Percentiles rank a stretch among this genome's conserved stretches.
Conservation (phyloP, 2,113 vertebrate species). For the Cyanocitta stelleri region DNA sequence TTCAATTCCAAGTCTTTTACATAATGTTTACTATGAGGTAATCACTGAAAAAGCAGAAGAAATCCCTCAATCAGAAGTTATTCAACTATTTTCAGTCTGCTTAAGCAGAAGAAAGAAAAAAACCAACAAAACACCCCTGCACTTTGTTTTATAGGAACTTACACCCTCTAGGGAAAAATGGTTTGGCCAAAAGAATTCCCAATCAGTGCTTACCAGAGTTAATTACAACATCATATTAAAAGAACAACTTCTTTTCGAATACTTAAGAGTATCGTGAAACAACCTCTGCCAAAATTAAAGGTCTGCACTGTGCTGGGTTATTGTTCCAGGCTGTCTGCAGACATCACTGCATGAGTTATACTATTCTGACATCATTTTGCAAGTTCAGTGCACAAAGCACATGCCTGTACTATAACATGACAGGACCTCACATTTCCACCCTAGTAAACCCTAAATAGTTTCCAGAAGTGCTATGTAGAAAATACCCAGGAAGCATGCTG, state of each 20-base stretch:
- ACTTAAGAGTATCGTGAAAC: not conserved
- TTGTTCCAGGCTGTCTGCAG: constrained; percentile 37
- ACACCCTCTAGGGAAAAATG: not conserved
- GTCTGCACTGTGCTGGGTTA: not conserved
- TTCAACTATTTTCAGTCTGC: not conserved
- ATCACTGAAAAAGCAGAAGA: not conserved
- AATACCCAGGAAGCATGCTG: not conserved
- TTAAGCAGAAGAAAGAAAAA: not conserved
- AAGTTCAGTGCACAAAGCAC: constrained; percentile 21
- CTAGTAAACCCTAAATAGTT: constrained; percentile 39
- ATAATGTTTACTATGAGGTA: not conserved
- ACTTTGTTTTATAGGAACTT: not conserved
- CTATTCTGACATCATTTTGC: constrained; percentile 27
- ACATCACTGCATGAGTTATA: not conserved
- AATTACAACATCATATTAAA: not conserved
- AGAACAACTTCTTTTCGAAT: not conserved
- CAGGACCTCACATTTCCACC: constrained; percentile 34
- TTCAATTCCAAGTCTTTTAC: not conserved
- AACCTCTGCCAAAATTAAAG: not conserved
- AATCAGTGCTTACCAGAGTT: not conserved
- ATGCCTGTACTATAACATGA: constrained; percentile 3
- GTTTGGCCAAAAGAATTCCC: not conserved
- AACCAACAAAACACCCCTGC: rapidly evolving
- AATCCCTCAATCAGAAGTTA: not conserved
- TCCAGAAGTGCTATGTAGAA: not conserved